Base-by-base conservation (phyloP, 2,113 vertebrate species). In the Falcunculus frontatus region DNA sequence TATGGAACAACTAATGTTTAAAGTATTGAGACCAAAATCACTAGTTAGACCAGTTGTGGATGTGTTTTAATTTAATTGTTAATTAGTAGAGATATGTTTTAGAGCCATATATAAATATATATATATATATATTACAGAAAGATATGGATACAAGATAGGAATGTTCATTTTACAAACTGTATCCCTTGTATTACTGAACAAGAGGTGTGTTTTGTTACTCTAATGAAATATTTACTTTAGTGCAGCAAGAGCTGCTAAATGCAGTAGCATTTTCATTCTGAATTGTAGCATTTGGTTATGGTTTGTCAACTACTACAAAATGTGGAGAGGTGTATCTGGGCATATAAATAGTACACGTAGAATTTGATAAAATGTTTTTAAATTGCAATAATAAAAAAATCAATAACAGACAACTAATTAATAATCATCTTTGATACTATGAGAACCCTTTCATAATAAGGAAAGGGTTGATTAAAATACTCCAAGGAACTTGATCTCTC, bases 11-110 rank as follows among this genome's bases (percentile, higher is more conserved):
- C 83, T 98, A 83, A 92, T 97, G 95, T 97, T 97, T 96, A 90
- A 98, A 96, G 87, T 97, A 95, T 96, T 95, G 94, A 98, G 97
- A 98, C 97, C 97, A 98, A 98, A 98, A 96, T 98, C 46, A 85
- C 49, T 95, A 96, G 97, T 90, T 97, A 97, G 96, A 93, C 89
- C 72, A 97, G 59, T 96, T 65, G 97, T 96, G 96, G 96, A 81
- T 87, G 93, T 98, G 93, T 95, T 96, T 97, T 98, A 98, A 97
- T 98, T 98, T 98, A 98, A 98, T 92, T 98, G 93, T 97, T 97
- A 97, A 93, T 93, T 96, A 95, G 82, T 98, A 97, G 95, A 97
- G 86, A 76, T 95, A 89, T 97, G 92, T 73, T 97, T 95, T 98
- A 97, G 95, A 98, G 93, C 53, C 86, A 87, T 96, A 96, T 95